Conservation (phyloP, 2,797 vertebrate genomes). For the Apogon hyalosoma region DNA sequence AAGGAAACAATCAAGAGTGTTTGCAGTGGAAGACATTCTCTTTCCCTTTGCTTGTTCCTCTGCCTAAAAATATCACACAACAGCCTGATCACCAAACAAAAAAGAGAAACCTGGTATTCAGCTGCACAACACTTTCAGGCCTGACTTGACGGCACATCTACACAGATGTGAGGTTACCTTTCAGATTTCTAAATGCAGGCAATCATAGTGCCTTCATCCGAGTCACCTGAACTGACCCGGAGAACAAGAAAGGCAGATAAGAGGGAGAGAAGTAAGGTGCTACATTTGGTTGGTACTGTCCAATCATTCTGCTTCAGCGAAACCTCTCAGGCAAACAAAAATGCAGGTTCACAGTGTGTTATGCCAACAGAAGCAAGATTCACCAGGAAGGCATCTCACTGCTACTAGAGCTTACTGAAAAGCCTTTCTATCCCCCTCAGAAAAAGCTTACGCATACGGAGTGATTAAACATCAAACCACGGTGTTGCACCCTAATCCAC, state of each 20-base stretch:
- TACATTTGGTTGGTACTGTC: constrained; percentile 44
- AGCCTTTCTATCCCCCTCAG: constrained; percentile 63
- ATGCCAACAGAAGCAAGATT: constrained; percentile 59
- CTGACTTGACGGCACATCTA: constrained; percentile 14
- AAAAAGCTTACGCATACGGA: constrained; percentile 62
- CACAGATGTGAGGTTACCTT: constrained; percentile 36
- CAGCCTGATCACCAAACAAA: constrained; percentile 1
- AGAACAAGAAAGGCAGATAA: constrained; percentile 25
- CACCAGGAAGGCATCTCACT: constrained; percentile 57
- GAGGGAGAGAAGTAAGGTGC: constrained; percentile 31
- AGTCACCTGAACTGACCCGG: constrained; percentile 37
- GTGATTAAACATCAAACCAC: constrained; percentile 77
- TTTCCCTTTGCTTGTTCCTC: constrained; percentile 1
- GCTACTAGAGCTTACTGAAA: constrained; percentile 69
- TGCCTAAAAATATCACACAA: constrained; percentile 22
- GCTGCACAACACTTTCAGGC: constrained; percentile 43
- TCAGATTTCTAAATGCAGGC: constrained; percentile 32
- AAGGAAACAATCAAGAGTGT: constrained; percentile 17
- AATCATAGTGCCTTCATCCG: constrained; percentile 24
- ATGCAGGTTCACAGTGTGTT: constrained; percentile 62
- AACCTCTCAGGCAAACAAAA: constrained; percentile 62
- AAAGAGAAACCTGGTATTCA: constrained; percentile 30
- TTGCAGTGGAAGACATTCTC: background rate
- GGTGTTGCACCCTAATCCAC: constrained; percentile 64
- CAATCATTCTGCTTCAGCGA: constrained; percentile 60